Base-by-base conservation (phyloP, 2,113 vertebrate species). In the Hemibagrus wyckioides region DNA sequence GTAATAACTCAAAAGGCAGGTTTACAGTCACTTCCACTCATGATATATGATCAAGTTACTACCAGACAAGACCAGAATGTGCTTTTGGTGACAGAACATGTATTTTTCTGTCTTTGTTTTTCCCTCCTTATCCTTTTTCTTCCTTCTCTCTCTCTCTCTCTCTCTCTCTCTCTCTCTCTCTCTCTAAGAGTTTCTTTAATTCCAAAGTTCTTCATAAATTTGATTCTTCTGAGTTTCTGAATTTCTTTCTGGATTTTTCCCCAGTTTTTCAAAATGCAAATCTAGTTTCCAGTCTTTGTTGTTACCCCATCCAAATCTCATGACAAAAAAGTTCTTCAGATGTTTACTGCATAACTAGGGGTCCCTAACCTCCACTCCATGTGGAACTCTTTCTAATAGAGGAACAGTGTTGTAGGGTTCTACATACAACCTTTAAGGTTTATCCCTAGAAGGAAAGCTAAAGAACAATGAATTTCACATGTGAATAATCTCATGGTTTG, bases 1-100 rank as follows among this genome's bases (percentile, higher is more conserved):
- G 15, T 85, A 52, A 71, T 75, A n/a, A 75, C 15, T 57, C 56
- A 69, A 82, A 39, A 57, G 59, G 28, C 10, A 28, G 25, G 83
- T 56, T 73, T 85, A 30, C 44, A 7, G 79, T 69, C 75, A 25
- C 25, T 44, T 80, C 65, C 11, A 33, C 48, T 86, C 21, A 77
- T 41, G 71, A 59, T 15, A 44, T 48, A 52, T 28, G 77, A 81
- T 71, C 77, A 28, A 41, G 25, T 69, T 86, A 36, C 14, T 36
- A 48, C 30, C 41, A 30, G 30, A 41, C 15, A 63, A 36, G 13
- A 33, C 4, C 82, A 83, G 63, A 48, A 69, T 52, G 41, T 52
- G 19, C 0, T 0, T 69, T 50, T 67, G 28, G 25, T 28, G 57
- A 82, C 57, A 63, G 80, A 63, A 39, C 80, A 28, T 41, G 76